A percentile compares a stretch with the other conserved stretches of the same genome.
Conservation (phyloP, 1,140 invertebrate species). For the Epicauta chinensis region DNA sequence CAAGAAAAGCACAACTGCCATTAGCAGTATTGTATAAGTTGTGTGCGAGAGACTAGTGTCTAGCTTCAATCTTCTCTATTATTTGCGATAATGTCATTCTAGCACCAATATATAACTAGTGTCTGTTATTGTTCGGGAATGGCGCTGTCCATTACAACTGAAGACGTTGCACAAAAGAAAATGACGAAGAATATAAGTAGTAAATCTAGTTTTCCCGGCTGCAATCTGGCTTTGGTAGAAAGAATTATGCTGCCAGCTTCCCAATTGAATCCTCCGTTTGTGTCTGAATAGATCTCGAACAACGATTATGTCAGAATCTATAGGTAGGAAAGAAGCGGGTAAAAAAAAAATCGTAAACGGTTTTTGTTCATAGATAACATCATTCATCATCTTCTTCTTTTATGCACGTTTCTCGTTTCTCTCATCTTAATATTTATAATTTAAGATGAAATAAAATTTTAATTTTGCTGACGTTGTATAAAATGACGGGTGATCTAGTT, state of each 20-base stretch:
- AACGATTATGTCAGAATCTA: conserved; percentile 14
- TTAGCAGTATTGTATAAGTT: conserved; percentile 11
- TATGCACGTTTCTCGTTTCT: too few species aligned
- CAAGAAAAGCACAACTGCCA: conserved; percentile 2
- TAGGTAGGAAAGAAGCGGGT: too few species aligned
- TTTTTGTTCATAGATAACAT: too few species aligned
- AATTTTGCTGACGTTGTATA: neutral
- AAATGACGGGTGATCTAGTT: neutral
- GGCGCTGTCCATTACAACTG: conserved; percentile 22
- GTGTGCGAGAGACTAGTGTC: conserved; percentile 9
- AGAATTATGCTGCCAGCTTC: conserved; percentile 22
- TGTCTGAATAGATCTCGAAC: conserved; percentile 18
- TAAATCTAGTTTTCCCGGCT: conserved; percentile 23
- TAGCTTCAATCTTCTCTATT: neutral
- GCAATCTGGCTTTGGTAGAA: conserved; percentile 21
- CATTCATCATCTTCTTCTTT: too few species aligned
- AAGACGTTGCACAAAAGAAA: conserved; percentile 28
- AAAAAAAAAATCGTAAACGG: too few species aligned
- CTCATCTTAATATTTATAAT: too few species aligned
- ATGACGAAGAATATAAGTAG: conserved; percentile 28
- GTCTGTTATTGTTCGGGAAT: conserved; percentile 20
- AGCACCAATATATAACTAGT: conserved; percentile 11
- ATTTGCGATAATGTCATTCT: conserved; percentile 16
- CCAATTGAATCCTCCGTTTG: conserved; percentile 23
- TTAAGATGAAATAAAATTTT: neutral